A percentile compares a stretch with the other conserved stretches of the same genome.
These are phyloP conservation scores for Stenotaenia linearis DNA, from an alignment of 2,888 invertebrate genomes.

Conservation along the genomic window DNA sequence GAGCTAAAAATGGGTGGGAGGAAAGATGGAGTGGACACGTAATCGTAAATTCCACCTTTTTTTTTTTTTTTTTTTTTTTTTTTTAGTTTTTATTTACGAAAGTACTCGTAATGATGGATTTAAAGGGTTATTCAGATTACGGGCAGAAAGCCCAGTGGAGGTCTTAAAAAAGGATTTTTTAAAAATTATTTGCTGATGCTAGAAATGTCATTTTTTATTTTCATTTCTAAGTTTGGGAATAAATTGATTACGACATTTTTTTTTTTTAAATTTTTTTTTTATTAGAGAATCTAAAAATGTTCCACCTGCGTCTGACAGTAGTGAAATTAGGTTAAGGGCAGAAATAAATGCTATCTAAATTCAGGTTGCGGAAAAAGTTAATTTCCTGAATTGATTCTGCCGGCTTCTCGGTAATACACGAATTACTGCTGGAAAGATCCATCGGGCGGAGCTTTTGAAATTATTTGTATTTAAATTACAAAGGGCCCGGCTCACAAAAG, in stretches of 20 bases:
- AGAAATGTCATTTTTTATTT: no score
- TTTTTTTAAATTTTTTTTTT: not conserved
- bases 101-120: not conserved
- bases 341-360: not conserved
- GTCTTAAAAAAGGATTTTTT: not conserved
- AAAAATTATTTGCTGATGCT: no score
- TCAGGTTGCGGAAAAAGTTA: not conserved
- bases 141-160: not conserved
- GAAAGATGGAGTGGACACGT: not conserved
- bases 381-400: not conserved
- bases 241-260: not conserved
- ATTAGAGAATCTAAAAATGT: not conserved
- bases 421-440: not conserved
- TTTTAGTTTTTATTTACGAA: not conserved
- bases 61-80: not conserved
- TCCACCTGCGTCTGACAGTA: not conserved
- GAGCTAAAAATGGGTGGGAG: not conserved
- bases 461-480: not conserved
- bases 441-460: not conserved
- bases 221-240: not conserved
- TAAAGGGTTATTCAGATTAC: not conserved
- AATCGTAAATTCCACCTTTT: not conserved
- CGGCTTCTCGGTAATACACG: not conserved
- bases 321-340: conserved; percentile 9
- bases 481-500: no score